Conservation (phyloP, 23 tunicate genomes). For the Clavelina lepadiformis region DNA sequence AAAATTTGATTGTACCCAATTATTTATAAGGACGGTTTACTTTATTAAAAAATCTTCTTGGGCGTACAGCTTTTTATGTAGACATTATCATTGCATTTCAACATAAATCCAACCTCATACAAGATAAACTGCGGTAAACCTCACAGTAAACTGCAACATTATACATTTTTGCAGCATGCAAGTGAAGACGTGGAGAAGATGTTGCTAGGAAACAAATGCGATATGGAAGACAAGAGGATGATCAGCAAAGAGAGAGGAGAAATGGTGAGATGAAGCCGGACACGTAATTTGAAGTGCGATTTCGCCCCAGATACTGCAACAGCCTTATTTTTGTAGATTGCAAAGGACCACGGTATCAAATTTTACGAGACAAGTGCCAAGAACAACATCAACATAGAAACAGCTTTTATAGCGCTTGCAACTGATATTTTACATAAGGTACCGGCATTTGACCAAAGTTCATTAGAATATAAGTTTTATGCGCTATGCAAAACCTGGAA, state of each 20-base stretch:
- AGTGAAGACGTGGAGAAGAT: conserved; percentile 98
- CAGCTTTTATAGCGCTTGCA: conserved; percentile 91
- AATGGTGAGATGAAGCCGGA: no score
- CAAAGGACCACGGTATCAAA: conserved; percentile 94
- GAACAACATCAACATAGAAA: conserved; percentile 96
- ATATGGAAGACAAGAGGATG: conserved; percentile 98
- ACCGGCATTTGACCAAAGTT: background rate
- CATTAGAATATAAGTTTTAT: background rate
- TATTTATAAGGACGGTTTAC: no score
- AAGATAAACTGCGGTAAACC: no score
- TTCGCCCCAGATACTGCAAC: no score
- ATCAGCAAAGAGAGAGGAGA: conserved; percentile 94
- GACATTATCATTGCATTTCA: no score
- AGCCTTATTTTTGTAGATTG: conserved; percentile 39
- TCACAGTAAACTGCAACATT: no score
- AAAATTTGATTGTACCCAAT: no score
- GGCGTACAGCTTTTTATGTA: no score
- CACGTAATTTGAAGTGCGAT: no score
- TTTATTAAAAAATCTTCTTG: no score
- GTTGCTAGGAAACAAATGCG: conserved; percentile 98
- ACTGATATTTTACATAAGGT: conserved; percentile 93
- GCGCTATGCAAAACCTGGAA: background rate
- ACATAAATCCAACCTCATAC: no score
- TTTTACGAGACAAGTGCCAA: conserved; percentile 95
- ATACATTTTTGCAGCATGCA: conserved; percentile 82